phyloP scores from a whole-genome alignment of 2,113 vertebrate species.

The Tyrannus savana region DNA sequence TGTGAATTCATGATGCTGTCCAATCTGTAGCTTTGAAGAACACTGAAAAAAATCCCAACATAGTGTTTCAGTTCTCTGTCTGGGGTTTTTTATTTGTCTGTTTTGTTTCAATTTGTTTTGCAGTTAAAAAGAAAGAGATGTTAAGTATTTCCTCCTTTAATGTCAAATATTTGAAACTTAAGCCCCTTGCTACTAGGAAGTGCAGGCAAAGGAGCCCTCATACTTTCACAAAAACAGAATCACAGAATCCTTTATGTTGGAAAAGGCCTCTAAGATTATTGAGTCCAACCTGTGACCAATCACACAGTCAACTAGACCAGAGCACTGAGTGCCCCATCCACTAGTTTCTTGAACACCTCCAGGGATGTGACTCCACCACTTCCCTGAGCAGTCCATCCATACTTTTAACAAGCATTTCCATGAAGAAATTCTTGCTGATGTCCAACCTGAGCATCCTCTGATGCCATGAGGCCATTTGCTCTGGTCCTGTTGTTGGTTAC shows the following conservation, averaged over 20 bases:
- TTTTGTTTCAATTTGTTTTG: not conserved
- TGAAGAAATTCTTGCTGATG: not conserved
- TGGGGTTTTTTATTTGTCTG: not conserved
- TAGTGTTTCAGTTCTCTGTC: not conserved
- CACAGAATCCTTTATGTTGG: not conserved
- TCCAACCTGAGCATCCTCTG: not conserved
- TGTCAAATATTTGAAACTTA: not conserved
- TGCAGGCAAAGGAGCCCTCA: not conserved
- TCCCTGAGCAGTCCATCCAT: not conserved
- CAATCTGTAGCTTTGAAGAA: not conserved
- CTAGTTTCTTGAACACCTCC: not conserved
- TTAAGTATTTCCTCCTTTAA: not conserved
- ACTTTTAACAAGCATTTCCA: not conserved
- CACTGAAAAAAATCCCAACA: not conserved
- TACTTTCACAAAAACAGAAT: not conserved
- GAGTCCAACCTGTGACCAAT: not conserved
- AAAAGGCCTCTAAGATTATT: not conserved
- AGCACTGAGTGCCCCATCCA: not conserved
- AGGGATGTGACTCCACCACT: not conserved
- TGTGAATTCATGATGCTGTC: not conserved
- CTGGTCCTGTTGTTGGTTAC: not conserved
- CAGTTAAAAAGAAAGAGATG: not conserved
- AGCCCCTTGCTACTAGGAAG: not conserved
- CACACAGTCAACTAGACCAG: not conserved
- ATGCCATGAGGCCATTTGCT: not conserved